A percentile compares a stretch with the other conserved stretches of the same genome.
These are phyloP conservation scores for Hydrophis major DNA, from an alignment of 2,797 vertebrate species.

Conservation along the genomic window DNA sequence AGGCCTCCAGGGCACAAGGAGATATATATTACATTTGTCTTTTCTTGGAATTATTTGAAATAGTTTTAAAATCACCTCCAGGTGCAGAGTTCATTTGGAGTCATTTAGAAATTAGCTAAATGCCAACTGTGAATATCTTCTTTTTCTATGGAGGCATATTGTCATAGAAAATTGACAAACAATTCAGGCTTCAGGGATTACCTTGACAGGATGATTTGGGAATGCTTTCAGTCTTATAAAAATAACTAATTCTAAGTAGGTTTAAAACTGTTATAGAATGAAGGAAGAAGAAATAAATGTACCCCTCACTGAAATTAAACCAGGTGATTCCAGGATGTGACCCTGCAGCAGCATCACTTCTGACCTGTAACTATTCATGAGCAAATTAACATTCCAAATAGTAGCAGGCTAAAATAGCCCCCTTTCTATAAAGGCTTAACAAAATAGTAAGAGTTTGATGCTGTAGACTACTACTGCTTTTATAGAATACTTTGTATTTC, in stretches of 20 bases:
- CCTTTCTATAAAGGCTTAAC: slow-evolving; percentile 60
- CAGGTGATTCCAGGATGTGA: slow-evolving; percentile 29
- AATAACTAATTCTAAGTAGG: not conserved
- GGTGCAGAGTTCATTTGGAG: not conserved
- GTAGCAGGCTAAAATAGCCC: slow-evolving; percentile 62
- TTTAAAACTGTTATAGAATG: not conserved
- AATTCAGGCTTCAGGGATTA: not conserved
- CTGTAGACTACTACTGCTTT: slow-evolving; percentile 24
- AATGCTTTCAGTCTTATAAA: not conserved
- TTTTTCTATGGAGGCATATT: not conserved
- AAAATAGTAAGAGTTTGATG: slow-evolving; percentile 54
- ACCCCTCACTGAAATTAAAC: not conserved
- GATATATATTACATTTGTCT: not conserved
- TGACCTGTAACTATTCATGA: slow-evolving; percentile 54
- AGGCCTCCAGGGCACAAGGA: not conserved
- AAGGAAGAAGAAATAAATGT: not conserved
- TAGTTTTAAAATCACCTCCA: not conserved
- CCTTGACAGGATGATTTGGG: not conserved
- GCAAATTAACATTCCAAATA: slow-evolving; percentile 64
- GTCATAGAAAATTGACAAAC: not conserved
- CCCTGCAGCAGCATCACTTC: slow-evolving; percentile 42
- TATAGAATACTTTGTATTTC: slow-evolving; percentile 53
- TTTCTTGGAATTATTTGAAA: not conserved
- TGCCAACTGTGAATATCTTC: not conserved
- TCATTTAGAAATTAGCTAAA: not conserved